Evolutionary conservation across 2,888 invertebrate species (phyloP).

Genomic region (Habroteleia sp.): DNA sequence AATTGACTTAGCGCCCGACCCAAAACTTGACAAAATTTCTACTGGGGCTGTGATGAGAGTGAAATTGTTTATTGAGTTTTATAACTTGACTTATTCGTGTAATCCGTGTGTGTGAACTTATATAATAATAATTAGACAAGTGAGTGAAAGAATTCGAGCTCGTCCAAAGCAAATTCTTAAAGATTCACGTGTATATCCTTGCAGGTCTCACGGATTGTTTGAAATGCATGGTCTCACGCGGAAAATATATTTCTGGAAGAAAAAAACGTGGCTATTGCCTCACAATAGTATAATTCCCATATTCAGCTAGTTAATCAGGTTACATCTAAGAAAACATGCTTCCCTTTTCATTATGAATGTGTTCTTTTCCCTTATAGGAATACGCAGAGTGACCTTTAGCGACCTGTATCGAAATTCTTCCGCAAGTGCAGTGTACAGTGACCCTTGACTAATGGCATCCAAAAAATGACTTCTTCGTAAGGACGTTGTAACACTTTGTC

Average conservation of each 20-base stretch:
- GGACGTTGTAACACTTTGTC: too few species aligned
- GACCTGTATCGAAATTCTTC: too few species aligned
- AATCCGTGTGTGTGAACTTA: too few species aligned
- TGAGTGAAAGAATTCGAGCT: slow-evolving; percentile 3
- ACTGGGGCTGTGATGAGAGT: too few species aligned
- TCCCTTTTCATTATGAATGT: slow-evolving; percentile 17
- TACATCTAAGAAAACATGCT: slow-evolving; percentile 26
- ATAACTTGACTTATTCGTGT: too few species aligned
- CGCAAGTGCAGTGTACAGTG: too few species aligned
- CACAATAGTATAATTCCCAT: too few species aligned
- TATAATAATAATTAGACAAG: slow-evolving; percentile 32
- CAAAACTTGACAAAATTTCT: too few species aligned
- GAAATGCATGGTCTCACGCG: slow-evolving; percentile 11
- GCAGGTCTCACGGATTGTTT: slow-evolving; percentile 34
- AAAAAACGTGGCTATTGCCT: too few species aligned
- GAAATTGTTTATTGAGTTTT: too few species aligned
- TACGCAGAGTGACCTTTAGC: too few species aligned
- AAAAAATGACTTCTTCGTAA: slow-evolving; percentile 14
- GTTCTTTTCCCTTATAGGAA: slow-evolving; percentile 27
- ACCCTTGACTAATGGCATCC: slow-evolving; percentile 11
- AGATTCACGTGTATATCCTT: slow-evolving; percentile 12
- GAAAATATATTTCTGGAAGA: slow-evolving; percentile 8
- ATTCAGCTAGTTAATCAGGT: slow-evolving; percentile 25
- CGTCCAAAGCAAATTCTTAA: slow-evolving; percentile 2
- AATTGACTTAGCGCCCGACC: too few species aligned